Evolutionary conservation across 2,888 invertebrate genomes (phyloP).

Genomic region (Acrobasis consociella): DNA sequence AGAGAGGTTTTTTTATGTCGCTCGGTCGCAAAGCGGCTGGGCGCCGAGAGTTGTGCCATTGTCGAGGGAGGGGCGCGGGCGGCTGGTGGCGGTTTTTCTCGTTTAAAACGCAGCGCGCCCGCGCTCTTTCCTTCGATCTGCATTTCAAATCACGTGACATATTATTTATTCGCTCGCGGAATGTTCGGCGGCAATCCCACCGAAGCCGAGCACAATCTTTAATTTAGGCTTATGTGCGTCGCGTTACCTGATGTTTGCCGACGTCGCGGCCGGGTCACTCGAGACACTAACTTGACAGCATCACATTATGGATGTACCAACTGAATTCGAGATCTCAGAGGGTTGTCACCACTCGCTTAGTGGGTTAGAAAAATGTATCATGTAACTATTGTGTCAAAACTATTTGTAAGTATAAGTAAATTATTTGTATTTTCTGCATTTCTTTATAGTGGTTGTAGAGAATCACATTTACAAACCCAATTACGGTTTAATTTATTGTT

Average conservation of each 20-base stretch:
- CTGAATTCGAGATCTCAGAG: conserved; percentile 30
- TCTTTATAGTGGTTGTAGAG: not conserved
- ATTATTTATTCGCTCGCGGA: conserved; percentile 67
- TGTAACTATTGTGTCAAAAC: conserved; percentile 21
- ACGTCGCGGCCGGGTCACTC: conserved; percentile 48
- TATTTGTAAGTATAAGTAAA: conserved; percentile 16
- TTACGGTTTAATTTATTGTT: too few species aligned
- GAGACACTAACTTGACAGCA: not conserved
- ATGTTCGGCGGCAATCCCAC: conserved; percentile 72
- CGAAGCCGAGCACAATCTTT: conserved; percentile 72
- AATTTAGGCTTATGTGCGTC: conserved; percentile 69
- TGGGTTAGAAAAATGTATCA: conserved; percentile 23
- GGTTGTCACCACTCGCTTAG: conserved; percentile 14
- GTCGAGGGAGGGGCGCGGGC: conserved; percentile 39
- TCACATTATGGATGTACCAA: conserved; percentile 24
- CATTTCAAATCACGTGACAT: conserved; percentile 69
- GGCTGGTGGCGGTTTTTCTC: conserved; percentile 6
- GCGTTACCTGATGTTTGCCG: conserved; percentile 72
- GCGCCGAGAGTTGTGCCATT: conserved; percentile 68
- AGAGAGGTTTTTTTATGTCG: conserved; percentile 55
- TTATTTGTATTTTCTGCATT: conserved; percentile 2
- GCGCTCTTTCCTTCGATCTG: conserved; percentile 36
- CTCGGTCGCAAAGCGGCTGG: conserved; percentile 66
- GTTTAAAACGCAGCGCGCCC: conserved; percentile 26
- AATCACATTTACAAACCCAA: too few species aligned